Percentiles rank a stretch among this genome's conserved stretches.
phyloP scores from a whole-genome alignment of 2,113 vertebrate genomes.

The Oryzias curvinotus region DNA sequence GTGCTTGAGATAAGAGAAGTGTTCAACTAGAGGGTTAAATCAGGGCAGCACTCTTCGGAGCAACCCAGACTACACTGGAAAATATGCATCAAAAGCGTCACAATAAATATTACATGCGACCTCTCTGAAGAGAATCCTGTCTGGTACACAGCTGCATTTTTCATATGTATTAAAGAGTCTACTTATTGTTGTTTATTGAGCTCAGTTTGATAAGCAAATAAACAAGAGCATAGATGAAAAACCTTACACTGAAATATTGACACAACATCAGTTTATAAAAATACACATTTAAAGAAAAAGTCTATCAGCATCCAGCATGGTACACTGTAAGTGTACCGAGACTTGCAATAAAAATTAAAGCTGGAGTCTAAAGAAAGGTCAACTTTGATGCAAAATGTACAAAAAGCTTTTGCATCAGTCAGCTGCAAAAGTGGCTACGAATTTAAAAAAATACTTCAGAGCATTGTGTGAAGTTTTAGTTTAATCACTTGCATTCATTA shows the following conservation, averaged over 20 bases:
- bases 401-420: too few relatives aligned
- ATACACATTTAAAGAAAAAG: not conserved
- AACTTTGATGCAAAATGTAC: too few relatives aligned
- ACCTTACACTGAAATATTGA: constrained; percentile 6
- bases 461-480: too few relatives aligned
- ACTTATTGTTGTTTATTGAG: constrained; percentile 2
- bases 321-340: not conserved
- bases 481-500: too few relatives aligned
- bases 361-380: not conserved
- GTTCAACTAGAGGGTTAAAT: constrained; percentile 12
- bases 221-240: constrained; percentile 1
- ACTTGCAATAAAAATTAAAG: not conserved
- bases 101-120: constrained; percentile 12
- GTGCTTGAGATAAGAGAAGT: constrained; percentile 12
- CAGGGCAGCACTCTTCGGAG: constrained; percentile 9
- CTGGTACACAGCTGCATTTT: not conserved
- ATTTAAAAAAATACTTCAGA: too few relatives aligned
- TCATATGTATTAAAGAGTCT: constrained; percentile 26
- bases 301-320: not conserved
- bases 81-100: constrained; percentile 27
- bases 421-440: too few relatives aligned
- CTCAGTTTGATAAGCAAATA: constrained; percentile 4
- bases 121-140: constrained; percentile 27
- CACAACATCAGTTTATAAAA: constrained; percentile 21
- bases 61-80: constrained; percentile 5